Evolutionary conservation across 2,888 invertebrate genomes (phyloP).

Genomic region (Halocaridina rubra): DNA sequence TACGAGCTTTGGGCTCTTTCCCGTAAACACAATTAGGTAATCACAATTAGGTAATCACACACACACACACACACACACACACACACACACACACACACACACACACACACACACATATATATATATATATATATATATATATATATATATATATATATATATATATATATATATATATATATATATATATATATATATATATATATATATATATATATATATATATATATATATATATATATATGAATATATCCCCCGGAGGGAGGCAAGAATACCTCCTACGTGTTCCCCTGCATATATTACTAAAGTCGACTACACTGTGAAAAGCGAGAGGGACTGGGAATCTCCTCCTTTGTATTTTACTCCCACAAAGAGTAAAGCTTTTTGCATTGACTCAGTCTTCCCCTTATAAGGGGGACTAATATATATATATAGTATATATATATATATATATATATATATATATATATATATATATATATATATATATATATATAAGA

Average conservation of each 20-base stretch:
- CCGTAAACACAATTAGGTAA: no score
- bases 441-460: neutral
- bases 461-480: neutral
- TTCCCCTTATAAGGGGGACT: no score
- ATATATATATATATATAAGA: neutral
- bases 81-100: neutral
- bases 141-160: neutral
- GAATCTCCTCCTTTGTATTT: no score
- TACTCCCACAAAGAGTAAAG: no score
- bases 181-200: conserved; percentile 25
- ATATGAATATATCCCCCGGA: neutral
- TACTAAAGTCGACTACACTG: no score
- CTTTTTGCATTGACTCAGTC: no score
- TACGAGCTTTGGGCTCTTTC: no score
- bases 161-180: conserved; percentile 11
- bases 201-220: conserved; percentile 18
- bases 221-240: conserved; percentile 5
- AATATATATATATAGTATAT: neutral
- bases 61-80: neutral
- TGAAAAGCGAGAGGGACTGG: no score
- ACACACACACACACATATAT: neutral
- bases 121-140: neutral
- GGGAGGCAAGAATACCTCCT: no score
- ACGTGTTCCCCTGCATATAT: no score
- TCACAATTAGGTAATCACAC: no score